Conservation (phyloP, 2,113 vertebrate species). For the Stegastes partitus region DNA sequence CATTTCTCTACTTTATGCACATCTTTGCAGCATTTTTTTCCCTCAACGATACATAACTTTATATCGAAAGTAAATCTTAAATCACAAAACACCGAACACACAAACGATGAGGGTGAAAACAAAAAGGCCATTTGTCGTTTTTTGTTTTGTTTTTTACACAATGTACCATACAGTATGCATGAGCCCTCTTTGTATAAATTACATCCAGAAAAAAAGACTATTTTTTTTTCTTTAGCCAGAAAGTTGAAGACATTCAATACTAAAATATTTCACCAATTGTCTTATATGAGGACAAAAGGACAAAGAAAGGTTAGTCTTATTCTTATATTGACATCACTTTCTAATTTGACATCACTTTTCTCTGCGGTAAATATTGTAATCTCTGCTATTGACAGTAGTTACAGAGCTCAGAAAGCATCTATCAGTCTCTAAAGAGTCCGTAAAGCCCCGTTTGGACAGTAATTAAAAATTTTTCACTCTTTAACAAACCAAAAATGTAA, state of each 20-base stretch:
- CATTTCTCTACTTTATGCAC: slow-evolving; percentile 67
- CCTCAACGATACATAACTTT: slow-evolving; percentile 50
- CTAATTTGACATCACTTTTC: slow-evolving; percentile 69
- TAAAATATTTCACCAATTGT: slow-evolving; percentile 49
- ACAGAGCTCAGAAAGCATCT: neutral
- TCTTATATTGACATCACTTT: slow-evolving; percentile 64
- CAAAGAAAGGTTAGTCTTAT: slow-evolving; percentile 19
- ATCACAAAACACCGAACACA: slow-evolving; percentile 66
- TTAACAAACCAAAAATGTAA: slow-evolving; percentile 16
- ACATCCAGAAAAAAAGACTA: slow-evolving; percentile 50
- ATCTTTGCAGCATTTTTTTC: slow-evolving; percentile 32
- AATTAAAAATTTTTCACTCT: slow-evolving; percentile 11
- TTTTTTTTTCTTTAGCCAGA: slow-evolving; percentile 9
- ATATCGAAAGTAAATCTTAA: slow-evolving; percentile 59
- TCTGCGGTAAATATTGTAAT: slow-evolving; percentile 25
- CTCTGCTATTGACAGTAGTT: slow-evolving; percentile 37
- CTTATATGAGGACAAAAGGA: slow-evolving; percentile 33
- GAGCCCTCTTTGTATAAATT: slow-evolving; percentile 59
- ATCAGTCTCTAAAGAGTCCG: slow-evolving; percentile 39
- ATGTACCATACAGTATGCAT: slow-evolving; percentile 52
- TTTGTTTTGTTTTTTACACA: slow-evolving; percentile 15
- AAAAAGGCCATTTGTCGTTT: slow-evolving; percentile 41
- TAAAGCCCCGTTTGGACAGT: slow-evolving; percentile 21
- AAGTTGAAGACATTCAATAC: slow-evolving; percentile 59
- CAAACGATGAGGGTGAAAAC: slow-evolving; percentile 51